These are phyloP conservation scores for Nycticorax nycticorax DNA, from an alignment of 2,113 vertebrate genomes.

Conservation along the genomic window DNA sequence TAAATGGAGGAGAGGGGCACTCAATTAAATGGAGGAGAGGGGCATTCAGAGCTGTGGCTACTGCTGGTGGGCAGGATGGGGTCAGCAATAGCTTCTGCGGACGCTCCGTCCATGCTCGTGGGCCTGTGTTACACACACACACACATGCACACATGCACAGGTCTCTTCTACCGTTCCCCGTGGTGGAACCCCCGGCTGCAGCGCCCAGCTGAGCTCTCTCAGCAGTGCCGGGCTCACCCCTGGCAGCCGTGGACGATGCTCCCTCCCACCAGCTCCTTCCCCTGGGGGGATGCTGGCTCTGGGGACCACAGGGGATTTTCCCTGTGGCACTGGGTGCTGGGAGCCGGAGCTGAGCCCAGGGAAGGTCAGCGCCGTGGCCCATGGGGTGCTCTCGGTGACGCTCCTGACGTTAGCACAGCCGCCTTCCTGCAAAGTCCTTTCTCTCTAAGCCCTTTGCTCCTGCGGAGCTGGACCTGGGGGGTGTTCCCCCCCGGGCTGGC, in stretches of 20 bases:
- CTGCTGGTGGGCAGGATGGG: background rate
- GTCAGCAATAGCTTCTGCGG: background rate
- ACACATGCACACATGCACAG: background rate
- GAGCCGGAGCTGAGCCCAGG: background rate
- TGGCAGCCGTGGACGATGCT: background rate
- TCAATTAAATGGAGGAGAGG: background rate
- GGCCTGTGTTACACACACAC: background rate
- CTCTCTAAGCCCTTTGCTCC: background rate
- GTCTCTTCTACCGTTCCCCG: background rate
- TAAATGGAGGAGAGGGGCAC: no score
- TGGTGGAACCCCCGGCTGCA: fast-evolving
- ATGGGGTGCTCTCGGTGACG: background rate
- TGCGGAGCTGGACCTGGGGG: background rate
- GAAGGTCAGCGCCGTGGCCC: background rate
- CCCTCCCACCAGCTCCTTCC: background rate
- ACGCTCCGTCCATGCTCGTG: fast-evolving
- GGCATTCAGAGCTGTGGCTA: background rate
- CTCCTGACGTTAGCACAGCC: background rate
- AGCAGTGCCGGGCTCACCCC: background rate
- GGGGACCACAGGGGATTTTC: background rate
- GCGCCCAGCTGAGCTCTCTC: background rate
- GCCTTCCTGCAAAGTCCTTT: background rate
- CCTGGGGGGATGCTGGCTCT: background rate
- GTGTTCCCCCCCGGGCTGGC: background rate
- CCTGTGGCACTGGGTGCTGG: background rate